Base-by-base conservation (phyloP, 2,113 vertebrate genomes). In the Dicrurus megarhynchus region DNA sequence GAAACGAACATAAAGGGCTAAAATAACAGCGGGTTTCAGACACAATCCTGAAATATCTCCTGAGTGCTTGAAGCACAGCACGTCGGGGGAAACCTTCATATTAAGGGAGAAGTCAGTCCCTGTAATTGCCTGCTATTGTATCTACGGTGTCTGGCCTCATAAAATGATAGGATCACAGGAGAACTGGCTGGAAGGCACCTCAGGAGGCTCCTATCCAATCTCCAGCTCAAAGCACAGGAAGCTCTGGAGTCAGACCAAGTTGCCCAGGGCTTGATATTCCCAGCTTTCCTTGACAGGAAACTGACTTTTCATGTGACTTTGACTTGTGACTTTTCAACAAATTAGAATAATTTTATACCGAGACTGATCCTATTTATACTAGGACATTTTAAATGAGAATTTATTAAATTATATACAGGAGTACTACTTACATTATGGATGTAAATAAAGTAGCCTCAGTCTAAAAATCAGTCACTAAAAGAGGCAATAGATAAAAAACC, bases 31-130 rank as follows among this genome's bases (percentile, higher is more conserved):
- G 71, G 37, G 27, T 68, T 84, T 87, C 52, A 87, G 89, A 84
- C 91, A 87, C 68, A 74, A 15, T 68, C 52, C 88, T 79, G 79
- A 95, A 97, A 96, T 92, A 95, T 57, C 82, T 89, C 49, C 65
- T 11, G 41, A 85, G 75, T 49, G 67, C n/a, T 0, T 86, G 78
- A 85, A 89, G 65, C 41, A 39, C 69, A 76, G 78, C 55, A 79
- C 2, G 0, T 64, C 0, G 0, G 41, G 52, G 47, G 12, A 85
- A 93, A 83, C 74, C 82, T 89, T 71, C 57, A 19, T 52, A 79
- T 49, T 60, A 65, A 79, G 49, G 74, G 63, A 87, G 35, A 85
- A 57, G 57, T 76, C 55, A 50, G 52, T 49, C 44, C 37, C 57
- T 75, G 24, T 91, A 90, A 95, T 79, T 95, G 75, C 37, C 82